phyloP scores from a whole-genome alignment of 2,797 vertebrate species.

The Arrhamphus sclerolepis region DNA sequence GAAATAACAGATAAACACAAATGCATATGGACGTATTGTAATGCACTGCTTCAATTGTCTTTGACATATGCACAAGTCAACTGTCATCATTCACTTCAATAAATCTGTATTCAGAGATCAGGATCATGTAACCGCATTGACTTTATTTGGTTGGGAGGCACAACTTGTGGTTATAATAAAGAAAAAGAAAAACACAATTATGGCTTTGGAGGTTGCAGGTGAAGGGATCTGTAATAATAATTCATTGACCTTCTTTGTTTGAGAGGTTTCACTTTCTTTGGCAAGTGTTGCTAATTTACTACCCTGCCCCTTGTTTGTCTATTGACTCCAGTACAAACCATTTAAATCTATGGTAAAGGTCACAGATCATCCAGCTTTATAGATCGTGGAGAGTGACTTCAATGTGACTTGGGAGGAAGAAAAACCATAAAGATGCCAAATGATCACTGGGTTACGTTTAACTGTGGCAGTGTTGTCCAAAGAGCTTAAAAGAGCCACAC shows the following conservation, averaged over 20 bases:
- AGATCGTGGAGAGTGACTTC: not conserved
- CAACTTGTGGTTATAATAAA: no score
- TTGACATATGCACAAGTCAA: no score
- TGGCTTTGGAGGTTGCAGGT: no score
- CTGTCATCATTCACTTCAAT: no score
- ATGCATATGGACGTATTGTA: no score
- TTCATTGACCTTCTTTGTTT: conserved; percentile 33
- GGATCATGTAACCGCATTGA: no score
- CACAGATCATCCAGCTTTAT: not conserved
- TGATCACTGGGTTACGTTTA: not conserved
- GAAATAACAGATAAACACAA: no score
- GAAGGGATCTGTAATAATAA: conserved; percentile 17
- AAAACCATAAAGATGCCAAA: not conserved
- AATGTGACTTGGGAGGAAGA: not conserved
- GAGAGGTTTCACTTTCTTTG: conserved; percentile 16
- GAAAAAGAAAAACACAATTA: no score
- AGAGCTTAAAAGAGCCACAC: not conserved
- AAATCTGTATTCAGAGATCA: no score
- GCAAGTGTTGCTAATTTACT: conserved; percentile 37
- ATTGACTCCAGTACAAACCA: conserved; percentile 12
- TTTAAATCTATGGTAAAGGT: conserved; percentile 47
- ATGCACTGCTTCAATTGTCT: no score
- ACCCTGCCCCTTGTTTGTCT: conserved; percentile 20
- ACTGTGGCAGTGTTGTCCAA: conserved; percentile 9
- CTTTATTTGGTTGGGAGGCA: no score